Conservation (phyloP, 37 sponge, comb jelly and placozoan species). For the Ephydatia muelleri region DNA sequence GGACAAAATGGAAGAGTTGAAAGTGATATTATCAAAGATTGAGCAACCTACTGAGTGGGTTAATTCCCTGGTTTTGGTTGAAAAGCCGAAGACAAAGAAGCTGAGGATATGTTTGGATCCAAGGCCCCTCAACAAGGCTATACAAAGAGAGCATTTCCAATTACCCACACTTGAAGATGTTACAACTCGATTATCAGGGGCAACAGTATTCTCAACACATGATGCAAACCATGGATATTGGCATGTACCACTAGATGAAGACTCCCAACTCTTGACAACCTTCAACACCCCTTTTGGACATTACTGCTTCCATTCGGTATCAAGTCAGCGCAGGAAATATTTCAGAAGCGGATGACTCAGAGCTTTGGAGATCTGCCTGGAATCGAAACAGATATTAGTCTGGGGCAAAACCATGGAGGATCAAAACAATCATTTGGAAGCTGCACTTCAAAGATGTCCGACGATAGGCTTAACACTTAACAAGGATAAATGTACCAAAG, state of each 20-base stretch:
- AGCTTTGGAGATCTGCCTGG: slow-evolving; percentile 28
- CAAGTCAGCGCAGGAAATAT: slow-evolving; percentile 54
- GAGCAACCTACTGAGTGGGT: slow-evolving; percentile 59
- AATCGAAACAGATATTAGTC: slow-evolving; percentile 16
- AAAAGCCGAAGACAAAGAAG: slow-evolving; percentile 27
- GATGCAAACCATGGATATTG: slow-evolving; percentile 62
- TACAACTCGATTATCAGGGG: slow-evolving; percentile 44
- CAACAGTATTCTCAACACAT: slow-evolving; percentile 54
- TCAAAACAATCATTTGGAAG: neutral
- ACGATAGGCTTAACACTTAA: slow-evolving; percentile 4
- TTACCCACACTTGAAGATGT: slow-evolving; percentile 70
- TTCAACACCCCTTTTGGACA: slow-evolving; percentile 55
- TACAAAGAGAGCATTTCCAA: slow-evolving; percentile 62
- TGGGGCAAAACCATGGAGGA: slow-evolving; percentile 21
- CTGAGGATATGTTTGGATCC: slow-evolving; percentile 68
- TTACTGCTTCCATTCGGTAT: slow-evolving; percentile 67
- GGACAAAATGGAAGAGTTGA: slow-evolving; percentile 4
- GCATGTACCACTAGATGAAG: slow-evolving; percentile 62
- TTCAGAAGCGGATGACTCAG: slow-evolving; percentile 45
- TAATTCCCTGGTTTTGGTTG: slow-evolving; percentile 38
- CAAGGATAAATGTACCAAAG: too few relatives aligned
- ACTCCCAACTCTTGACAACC: slow-evolving; percentile 63
- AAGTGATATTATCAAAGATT: neutral
- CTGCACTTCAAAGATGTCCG: slow-evolving; percentile 1
- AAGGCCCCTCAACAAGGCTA: slow-evolving; percentile 55